Evolutionary conservation across 2,888 invertebrate genomes (phyloP), one percentile per base, ranked within the genome.

Genomic region (Stenurella melanura): DNA sequence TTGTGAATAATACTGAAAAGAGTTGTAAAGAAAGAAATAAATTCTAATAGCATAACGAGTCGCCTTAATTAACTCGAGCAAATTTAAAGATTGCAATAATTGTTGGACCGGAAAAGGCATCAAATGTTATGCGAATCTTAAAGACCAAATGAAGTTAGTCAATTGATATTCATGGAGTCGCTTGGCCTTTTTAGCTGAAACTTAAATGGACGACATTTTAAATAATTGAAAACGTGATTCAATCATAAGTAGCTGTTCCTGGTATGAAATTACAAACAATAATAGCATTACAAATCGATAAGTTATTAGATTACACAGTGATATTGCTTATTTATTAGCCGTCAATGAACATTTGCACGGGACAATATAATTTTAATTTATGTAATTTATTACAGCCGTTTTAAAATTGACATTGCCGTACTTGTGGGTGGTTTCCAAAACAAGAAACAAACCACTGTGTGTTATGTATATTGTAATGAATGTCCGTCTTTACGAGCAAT

Each of bases 181-280:
- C 63, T 66, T 34, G 58, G 75, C 58, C 71, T 75, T 77, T 77
- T 77, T 75, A 74, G 77, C 75, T 75, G 17, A 72, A 75, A 77
- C 68, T 77, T 77, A 67, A 75, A 75, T 68, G 74, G 72, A 77
- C 77, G 75, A 75, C 77, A 77, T 77, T 68, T 77, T 77, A 77
- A 77, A 74, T 77, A 77, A 77, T 77, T 77, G 77, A 77, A 77
- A 77, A 77, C 77, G 77, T 77, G 77, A 77, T 77, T 74, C 75
- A 75, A 77, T 77, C 77, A 77, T 77, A 77, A 77, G 69, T 77
- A 72, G 54, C 74, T 72, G 66, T 63, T 72, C 73, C 66, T 75
- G 57, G 66, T 77, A 56, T 54, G 58, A 66, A 74, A 74, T 74
- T 77, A 42, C 75, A 56, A 74, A 69, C 76, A 70, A 68, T 63